phyloP scores from a whole-genome alignment of 2,113 vertebrate genomes.

The Percopsis transmontana region DNA sequence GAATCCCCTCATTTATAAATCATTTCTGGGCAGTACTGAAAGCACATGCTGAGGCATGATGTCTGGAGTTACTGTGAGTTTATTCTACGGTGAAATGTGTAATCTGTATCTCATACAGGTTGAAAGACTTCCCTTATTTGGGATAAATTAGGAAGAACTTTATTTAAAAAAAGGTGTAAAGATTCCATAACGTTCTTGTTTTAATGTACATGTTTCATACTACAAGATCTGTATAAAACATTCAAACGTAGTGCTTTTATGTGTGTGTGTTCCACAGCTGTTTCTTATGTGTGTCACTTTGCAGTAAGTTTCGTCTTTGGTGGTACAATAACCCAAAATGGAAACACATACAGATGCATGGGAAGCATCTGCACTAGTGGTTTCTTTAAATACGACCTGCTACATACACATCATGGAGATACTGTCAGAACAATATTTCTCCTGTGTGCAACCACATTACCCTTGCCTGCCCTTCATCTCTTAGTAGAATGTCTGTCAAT shows the following conservation, averaged over 20 bases:
- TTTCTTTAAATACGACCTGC: slow-evolving; percentile 11
- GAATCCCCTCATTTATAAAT: slow-evolving; percentile 9
- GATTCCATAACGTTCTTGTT: too few species aligned
- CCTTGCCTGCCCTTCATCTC: slow-evolving; percentile 1
- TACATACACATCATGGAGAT: slow-evolving; percentile 30
- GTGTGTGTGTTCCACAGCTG: slow-evolving; percentile 22
- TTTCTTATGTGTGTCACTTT: slow-evolving; percentile 8
- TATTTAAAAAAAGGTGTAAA: too few species aligned
- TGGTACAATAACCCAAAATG: background rate
- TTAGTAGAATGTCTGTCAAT: background rate
- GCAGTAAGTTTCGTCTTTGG: slow-evolving; percentile 1
- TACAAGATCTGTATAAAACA: too few species aligned
- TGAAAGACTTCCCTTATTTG: too few species aligned
- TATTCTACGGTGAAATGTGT: too few species aligned
- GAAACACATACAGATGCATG: background rate
- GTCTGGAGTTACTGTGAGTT: too few species aligned
- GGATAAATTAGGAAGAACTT: too few species aligned
- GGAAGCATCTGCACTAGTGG: slow-evolving; percentile 5
- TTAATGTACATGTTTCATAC: too few species aligned
- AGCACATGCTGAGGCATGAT: too few species aligned
- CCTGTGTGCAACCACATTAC: background rate
- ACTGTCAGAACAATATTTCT: too few species aligned
- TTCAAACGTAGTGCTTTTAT: background rate
- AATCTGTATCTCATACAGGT: too few species aligned
- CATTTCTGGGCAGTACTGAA: too few species aligned